Base-by-base conservation (phyloP, 2,113 vertebrate genomes). In the Thomomys bottae region DNA sequence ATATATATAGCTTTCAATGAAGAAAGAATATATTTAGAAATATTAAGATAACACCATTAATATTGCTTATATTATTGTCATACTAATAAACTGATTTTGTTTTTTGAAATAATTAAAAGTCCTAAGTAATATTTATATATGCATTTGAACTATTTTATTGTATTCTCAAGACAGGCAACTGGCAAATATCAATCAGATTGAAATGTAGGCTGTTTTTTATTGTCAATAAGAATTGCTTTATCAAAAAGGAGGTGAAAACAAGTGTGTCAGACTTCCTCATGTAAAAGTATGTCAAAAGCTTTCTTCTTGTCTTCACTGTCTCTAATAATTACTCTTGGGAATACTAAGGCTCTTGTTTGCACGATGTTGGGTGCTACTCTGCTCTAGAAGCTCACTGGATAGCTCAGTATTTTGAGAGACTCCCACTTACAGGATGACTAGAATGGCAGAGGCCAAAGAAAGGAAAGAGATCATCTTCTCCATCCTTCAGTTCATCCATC, bases 101-200 rank as follows among this genome's bases (percentile, higher is more conserved):
- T 75, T 91, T n/a, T 76, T 76, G 34, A 67, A 77, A 75, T 73
- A 73, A 83, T 57, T 84, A 49, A 70, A 75, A 83, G 23, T 32
- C n/a, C 9, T 54, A 57, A 81, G 88, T 14, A 75, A 71, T 75
- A 78, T 49, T 7, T 63, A 0, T 77, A 75, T 89, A 6, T 66
- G 89, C 83, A 79, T 84, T 14, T 7, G 88, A 97, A 97, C 84
- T 28, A 45, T 63, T 86, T 92, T 0, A 20, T 91, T 89, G 57
- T 81, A 79, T 66, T 67, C 90, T 63, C 28, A 84, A 94, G 96
- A 91, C 42, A 66, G 32, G 2, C n/a, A 70, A 63, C 45, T 38
- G 34, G 21, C 83, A 72, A 32, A 72, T 32, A 91, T 34, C 78
- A 88, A 24, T 88, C 18, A 77, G 20, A 49, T 38, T 92, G 24